Conservation (phyloP, 2,113 vertebrate genomes). For the Sapajus apella region DNA sequence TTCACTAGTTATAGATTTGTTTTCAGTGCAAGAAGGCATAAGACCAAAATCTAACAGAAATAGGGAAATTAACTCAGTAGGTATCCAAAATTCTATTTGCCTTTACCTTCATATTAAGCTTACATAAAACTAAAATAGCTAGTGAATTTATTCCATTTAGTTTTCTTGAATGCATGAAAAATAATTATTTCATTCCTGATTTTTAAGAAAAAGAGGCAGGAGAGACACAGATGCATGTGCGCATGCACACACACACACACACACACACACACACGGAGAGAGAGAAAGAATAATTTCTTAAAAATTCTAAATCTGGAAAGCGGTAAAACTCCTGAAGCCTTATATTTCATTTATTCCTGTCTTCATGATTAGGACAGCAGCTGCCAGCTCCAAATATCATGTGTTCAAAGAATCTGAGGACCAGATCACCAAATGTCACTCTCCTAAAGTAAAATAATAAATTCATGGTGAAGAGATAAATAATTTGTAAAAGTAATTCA, state of each 20-base stretch:
- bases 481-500: not conserved
- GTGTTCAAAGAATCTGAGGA: not conserved
- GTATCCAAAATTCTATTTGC: slow-evolving; percentile 51
- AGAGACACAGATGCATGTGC: not conserved
- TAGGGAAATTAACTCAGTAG: slow-evolving; percentile 62
- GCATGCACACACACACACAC: not conserved
- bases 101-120: slow-evolving; percentile 23
- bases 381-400: not conserved
- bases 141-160: not conserved
- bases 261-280: not conserved
- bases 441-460: not conserved
- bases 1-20: slow-evolving; percentile 74
- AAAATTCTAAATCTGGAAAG: not conserved
- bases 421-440: not conserved
- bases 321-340: not conserved
- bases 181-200: slow-evolving; percentile 25
- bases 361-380: not conserved
- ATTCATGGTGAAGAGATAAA: not conserved
- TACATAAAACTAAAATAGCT: slow-evolving; percentile 27
- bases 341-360: not conserved
- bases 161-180: not conserved
- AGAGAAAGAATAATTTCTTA: not conserved
- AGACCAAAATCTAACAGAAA: slow-evolving; percentile 48
- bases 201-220: not conserved
- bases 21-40: slow-evolving; percentile 45